Percentiles rank a stretch among this genome's conserved stretches.
Evolutionary conservation across 2,113 vertebrate species (phyloP).

Genomic region (Syngnathus floridae): DNA sequence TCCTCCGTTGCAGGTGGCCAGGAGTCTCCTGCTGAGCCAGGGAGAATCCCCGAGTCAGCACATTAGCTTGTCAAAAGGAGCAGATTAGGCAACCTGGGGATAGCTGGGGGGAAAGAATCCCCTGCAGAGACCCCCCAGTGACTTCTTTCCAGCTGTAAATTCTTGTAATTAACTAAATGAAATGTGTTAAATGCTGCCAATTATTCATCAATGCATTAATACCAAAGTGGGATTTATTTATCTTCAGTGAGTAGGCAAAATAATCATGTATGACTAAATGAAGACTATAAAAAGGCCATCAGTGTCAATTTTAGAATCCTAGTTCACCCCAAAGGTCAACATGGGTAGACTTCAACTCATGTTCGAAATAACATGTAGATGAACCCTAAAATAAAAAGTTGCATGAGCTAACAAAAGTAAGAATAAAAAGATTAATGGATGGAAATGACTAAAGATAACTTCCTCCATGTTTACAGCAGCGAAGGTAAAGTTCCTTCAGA

Average conservation of each 20-base stretch:
- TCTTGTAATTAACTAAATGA: slow-evolving; percentile 2
- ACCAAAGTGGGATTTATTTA: too few species aligned
- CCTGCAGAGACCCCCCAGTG: slow-evolving; percentile 7
- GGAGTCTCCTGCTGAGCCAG: slow-evolving; percentile 52
- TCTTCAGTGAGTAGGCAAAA: too few species aligned
- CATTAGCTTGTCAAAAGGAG: slow-evolving; percentile 67
- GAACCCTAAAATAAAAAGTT: slow-evolving; percentile 8
- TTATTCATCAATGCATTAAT: neutral
- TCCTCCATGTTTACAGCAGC: slow-evolving; percentile 12
- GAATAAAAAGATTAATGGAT: slow-evolving; percentile 15
- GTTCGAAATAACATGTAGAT: neutral
- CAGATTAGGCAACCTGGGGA: slow-evolving; percentile 41
- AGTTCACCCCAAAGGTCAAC: too few species aligned
- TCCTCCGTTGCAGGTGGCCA: slow-evolving; percentile 66
- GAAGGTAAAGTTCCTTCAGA: slow-evolving; percentile 24
- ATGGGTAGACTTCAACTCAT: neutral
- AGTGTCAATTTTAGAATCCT: too few species aligned
- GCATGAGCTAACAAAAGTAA: neutral
- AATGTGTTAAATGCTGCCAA: neutral
- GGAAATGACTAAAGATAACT: slow-evolving; percentile 45
- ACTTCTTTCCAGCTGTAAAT: slow-evolving; percentile 10
- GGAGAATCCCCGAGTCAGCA: slow-evolving; percentile 53
- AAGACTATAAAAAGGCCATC: too few species aligned
- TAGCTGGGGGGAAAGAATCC: slow-evolving; percentile 23
- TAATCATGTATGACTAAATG: too few species aligned